Evolutionary conservation across 2,113 vertebrate genomes (phyloP).

Genomic region (zebrafish (Danio rerio)): GRCz12tu NC_133197.1:37789001-37789500

Average conservation of each 20-base stretch:
- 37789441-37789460: constrained; percentile 9
- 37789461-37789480: background rate
- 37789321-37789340: constrained; percentile 36
- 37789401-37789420: background rate
- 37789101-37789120: no score
- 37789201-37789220: constrained; percentile 70
- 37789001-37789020: background rate
- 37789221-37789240: constrained; percentile 75
- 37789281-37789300: constrained; percentile 74
- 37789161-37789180: constrained; percentile 31
- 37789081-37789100: background rate
- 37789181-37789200: constrained; percentile 59
- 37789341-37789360: constrained; percentile 26
- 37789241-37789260: constrained; percentile 58
- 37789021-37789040: background rate
- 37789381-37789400: constrained; percentile 19
- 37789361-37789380: constrained; percentile 27
- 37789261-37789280: constrained; percentile 78
- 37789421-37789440: constrained; percentile 4
- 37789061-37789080: background rate
- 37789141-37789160: background rate
- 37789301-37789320: constrained; percentile 70
- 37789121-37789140: background rate
- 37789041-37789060: background rate
- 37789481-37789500: background rate